phyloP scores from a whole-genome alignment of 2,888 invertebrate species.

The Euproctis similis region DNA sequence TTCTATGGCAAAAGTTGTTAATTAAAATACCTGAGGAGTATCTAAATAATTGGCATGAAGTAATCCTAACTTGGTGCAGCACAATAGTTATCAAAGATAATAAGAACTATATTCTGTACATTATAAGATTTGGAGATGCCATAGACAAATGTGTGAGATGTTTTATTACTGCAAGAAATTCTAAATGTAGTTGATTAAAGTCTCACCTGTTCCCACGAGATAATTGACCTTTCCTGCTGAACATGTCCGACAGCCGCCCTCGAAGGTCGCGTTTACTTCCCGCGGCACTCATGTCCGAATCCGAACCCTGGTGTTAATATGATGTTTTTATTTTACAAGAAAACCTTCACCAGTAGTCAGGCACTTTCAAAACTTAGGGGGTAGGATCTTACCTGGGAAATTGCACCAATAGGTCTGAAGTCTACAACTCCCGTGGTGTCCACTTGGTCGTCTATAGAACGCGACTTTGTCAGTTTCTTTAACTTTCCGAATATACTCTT shows the following conservation, averaged over 20 bases:
- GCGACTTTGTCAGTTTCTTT: constrained; percentile 88
- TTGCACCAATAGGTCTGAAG: constrained; percentile 68
- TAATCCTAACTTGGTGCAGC: too few relatives aligned
- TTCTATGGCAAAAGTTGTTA: too few relatives aligned
- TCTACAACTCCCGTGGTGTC: constrained; percentile 57
- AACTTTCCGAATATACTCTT: constrained; percentile 89
- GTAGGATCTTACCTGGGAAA: constrained; percentile 62
- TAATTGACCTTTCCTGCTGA: constrained; percentile 78
- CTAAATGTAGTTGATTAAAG: too few relatives aligned
- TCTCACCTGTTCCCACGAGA: constrained; percentile 82
- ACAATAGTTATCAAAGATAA: too few relatives aligned
- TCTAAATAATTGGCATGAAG: too few relatives aligned
- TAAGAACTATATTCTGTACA: neutral
- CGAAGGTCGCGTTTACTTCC: constrained; percentile 86
- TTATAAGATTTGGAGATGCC: neutral
- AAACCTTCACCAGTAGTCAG: too few relatives aligned
- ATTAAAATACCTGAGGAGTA: too few relatives aligned
- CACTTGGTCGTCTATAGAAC: constrained; percentile 83
- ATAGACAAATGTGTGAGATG: neutral
- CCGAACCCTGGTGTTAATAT: constrained; percentile 76
- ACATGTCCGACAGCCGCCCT: constrained; percentile 88
- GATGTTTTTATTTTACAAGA: too few relatives aligned
- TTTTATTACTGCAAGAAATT: too few relatives aligned
- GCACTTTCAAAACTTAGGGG: too few relatives aligned
- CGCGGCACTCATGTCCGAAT: constrained; percentile 81